phyloP scores from a whole-genome alignment of 2,888 invertebrate species.

The Drosophila neotestacea region DNA sequence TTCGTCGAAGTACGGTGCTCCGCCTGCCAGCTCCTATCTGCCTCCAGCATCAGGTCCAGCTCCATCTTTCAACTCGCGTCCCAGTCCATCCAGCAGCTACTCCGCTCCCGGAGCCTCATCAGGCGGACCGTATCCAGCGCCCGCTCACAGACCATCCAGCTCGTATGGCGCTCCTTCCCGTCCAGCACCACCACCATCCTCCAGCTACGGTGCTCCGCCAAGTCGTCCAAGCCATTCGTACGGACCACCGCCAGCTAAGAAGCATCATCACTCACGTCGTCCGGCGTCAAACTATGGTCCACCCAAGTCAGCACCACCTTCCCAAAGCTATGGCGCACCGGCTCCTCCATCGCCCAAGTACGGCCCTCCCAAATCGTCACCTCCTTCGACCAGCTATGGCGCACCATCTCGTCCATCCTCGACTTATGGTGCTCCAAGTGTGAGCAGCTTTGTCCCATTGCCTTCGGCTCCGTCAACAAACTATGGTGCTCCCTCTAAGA shows the following conservation, averaged over 20 bases:
- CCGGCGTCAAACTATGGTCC: slow-evolving; percentile 86
- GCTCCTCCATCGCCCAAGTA: slow-evolving; percentile 76
- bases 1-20: slow-evolving; percentile 84
- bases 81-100: slow-evolving; percentile 84
- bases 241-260: slow-evolving; percentile 81
- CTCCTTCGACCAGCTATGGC: slow-evolving; percentile 72
- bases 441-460: slow-evolving; percentile 82
- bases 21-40: slow-evolving; percentile 87
- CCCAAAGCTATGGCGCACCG: slow-evolving; percentile 86
- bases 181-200: slow-evolving; percentile 54
- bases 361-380: slow-evolving; percentile 67
- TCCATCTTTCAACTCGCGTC: slow-evolving; percentile 72
- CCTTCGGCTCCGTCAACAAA: slow-evolving; percentile 85
- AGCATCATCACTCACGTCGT: slow-evolving; percentile 74
- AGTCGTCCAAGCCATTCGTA: slow-evolving; percentile 84
- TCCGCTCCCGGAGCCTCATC: slow-evolving; percentile 76
- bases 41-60: slow-evolving; percentile 86
- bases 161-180: slow-evolving; percentile 79
- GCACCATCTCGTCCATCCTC: slow-evolving; percentile 83
- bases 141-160: slow-evolving; percentile 80
- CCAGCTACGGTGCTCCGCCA: slow-evolving; percentile 77
- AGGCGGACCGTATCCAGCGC: slow-evolving; percentile 70
- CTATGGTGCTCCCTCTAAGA: slow-evolving; percentile 86
- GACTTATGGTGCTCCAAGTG: slow-evolving; percentile 85
- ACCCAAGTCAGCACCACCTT: slow-evolving; percentile 61